Evolutionary conservation across 2,888 invertebrate species (phyloP), one percentile per base, ranked within the genome.

Genomic region (Melanostoma scalare): DNA sequence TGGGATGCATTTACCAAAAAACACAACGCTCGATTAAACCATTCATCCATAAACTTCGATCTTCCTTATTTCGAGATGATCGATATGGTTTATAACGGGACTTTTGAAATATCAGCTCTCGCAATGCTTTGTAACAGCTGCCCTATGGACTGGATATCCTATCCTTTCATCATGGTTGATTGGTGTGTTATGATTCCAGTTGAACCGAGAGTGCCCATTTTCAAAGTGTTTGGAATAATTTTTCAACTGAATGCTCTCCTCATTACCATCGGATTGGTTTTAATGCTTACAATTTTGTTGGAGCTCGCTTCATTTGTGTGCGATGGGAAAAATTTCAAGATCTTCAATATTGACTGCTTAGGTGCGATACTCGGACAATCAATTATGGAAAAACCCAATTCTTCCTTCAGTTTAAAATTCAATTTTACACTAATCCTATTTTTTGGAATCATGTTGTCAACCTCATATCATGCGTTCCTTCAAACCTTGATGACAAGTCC

Each of bases 401-500:
- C 67, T 2, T 60, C 67, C 0, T 53, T 68, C 0, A 9, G 44
- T 10, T 10, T 75, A 33, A 67, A 60, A 60, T 52, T 60, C 3
- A 40, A 68, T 6, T 75, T 68, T 38, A 60, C 44, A 2, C 9
- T 75, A 10, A 35, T 75, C 8, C 60, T 60, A 9, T n/a, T 75
- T 3, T 9, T 68, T 38, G 75, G 75, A 0, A 10, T 75, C 60
- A 60, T 68, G 38, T 60, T 67, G 9, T 60, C 67, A 10, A 68
- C 75, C 3, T 61, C 44, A 38, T 60, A 44, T 31, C 4, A 53
- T 10, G 67, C 75, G 3, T 75, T 52, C 6, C 60, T 75, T 3
- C 75, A 75, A 30, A 44, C 68, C 10, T 75, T 53, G 6, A 60
- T 75, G 3, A 60, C 75, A 2, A 40, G 52, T 48, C 67, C 74